phyloP scores from a whole-genome alignment of 2,888 invertebrate genomes.

The Drosophila longiperda region DNA sequence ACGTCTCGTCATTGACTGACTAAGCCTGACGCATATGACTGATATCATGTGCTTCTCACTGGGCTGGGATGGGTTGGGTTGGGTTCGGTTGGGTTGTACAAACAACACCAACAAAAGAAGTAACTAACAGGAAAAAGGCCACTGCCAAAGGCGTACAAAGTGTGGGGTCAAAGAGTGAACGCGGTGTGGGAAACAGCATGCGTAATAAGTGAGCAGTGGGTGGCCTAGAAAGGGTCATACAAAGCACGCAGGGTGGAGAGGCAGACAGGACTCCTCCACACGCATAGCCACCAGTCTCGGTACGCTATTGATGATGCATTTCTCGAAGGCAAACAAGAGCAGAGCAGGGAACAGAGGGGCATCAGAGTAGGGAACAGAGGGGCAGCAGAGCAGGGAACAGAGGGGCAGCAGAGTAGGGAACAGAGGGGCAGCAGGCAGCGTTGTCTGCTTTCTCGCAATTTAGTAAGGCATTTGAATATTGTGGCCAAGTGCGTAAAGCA shows the following conservation, averaged over 20 bases:
- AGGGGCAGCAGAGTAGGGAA: neutral
- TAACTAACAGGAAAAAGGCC: slow-evolving; percentile 14
- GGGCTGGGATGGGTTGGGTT: neutral
- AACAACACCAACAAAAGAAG: slow-evolving; percentile 22
- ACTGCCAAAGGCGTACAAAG: slow-evolving; percentile 45
- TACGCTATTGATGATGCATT: slow-evolving; percentile 77
- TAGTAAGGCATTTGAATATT: neutral
- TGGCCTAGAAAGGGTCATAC: neutral
- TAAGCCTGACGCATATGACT: slow-evolving; percentile 57
- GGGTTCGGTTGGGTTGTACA: neutral
- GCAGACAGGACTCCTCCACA: slow-evolving; percentile 5
- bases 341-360: slow-evolving; percentile 23
- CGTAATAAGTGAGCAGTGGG: slow-evolving; percentile 42
- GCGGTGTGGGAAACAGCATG: slow-evolving; percentile 30
- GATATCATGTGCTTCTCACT: slow-evolving; percentile 20
- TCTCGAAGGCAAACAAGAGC: slow-evolving; percentile 61
- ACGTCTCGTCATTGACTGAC: slow-evolving; percentile 51
- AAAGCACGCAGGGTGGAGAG: neutral
- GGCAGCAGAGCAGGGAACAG: slow-evolving; percentile 28
- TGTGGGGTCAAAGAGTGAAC: slow-evolving; percentile 12
- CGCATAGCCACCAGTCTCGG: neutral
- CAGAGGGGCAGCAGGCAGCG: slow-evolving; percentile 18
- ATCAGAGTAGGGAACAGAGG: neutral
- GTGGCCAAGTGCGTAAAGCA: neutral
- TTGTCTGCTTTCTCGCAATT: slow-evolving; percentile 38